Base-by-base conservation (phyloP, 2,113 vertebrate genomes). In the Campylomormyrus numenius region DNA sequence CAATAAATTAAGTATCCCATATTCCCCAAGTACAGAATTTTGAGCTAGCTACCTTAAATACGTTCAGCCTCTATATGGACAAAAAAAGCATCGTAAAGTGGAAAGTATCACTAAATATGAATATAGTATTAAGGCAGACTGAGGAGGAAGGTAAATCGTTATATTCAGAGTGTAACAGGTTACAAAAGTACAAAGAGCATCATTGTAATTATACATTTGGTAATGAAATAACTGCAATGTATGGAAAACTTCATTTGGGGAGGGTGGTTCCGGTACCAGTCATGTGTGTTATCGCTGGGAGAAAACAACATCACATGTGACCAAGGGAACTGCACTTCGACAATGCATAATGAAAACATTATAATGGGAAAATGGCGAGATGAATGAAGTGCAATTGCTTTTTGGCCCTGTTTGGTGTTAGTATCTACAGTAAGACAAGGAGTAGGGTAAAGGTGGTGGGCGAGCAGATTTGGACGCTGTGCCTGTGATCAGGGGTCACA, bases 21-120 rank as follows among this genome's bases (percentile, higher is more conserved):
- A 48, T n/a, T 42, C 88, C 9, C 45, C 74, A 91, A 90, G 90
- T 85, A 91, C 89, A 91, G 35, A 66, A 85, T 48, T 21, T 89
- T 89, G 35, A 80, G 39, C 5, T 35, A 80, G 62, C 62, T 70
- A 70, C 62, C 35, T 19, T 80, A 80, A 19, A 80, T 42, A 80
- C 10, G 7, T 39, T 80, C 35, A 80, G 15, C 74, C 74, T 85
- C 42, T 48, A 85, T 85, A 24, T 48, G 19, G 39, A n/a, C 42
- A 85, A 84, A 48, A 85, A 21, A 45, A 48, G 15, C 74, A 80
- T 42, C 0, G 17, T 80, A 80, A 19, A 42, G 74, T 80, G 15
- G 74, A 80, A 80, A 80, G 62, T 80, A 42, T 80, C 31, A 80
- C 15, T 17, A 42, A 80, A 80, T 42, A 80, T 80, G 15, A 77